A percentile compares a stretch with the other conserved stretches of the same genome.
Conservation (phyloP, 2,888 invertebrate species). For the Harpagoxenus sublaevis region DNA sequence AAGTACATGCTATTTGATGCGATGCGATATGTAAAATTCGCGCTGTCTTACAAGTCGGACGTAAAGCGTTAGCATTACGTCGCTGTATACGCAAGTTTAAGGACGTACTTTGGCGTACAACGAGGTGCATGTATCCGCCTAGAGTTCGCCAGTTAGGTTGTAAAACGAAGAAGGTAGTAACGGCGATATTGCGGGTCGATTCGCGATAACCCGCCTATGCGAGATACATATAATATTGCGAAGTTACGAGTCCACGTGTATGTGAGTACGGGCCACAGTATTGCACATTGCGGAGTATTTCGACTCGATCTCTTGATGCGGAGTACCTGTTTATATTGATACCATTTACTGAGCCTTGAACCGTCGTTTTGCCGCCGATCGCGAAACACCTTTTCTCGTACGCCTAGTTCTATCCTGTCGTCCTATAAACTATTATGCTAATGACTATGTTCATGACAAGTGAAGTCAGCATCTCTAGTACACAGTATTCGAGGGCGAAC, state of each 20-base stretch:
- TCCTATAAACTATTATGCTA: slow-evolving; percentile 75
- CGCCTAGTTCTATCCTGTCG: slow-evolving; percentile 49
- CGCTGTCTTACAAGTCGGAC: slow-evolving; percentile 5
- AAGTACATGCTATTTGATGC: background rate
- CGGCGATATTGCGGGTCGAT: slow-evolving; percentile 33
- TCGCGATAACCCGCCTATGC: slow-evolving; percentile 30
- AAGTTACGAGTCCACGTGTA: slow-evolving; percentile 35
- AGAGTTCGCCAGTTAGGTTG: slow-evolving; percentile 14
- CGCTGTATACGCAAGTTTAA: slow-evolving; percentile 37
- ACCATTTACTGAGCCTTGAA: slow-evolving; percentile 68
- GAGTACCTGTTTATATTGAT: slow-evolving; percentile 39
- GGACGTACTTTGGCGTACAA: slow-evolving; percentile 30
- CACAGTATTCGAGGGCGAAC: slow-evolving; percentile 53
- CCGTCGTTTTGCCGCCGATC: slow-evolving; percentile 51
- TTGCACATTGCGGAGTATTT: slow-evolving; percentile 19
- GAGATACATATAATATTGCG: slow-evolving; percentile 45
- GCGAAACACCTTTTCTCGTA: slow-evolving; percentile 65
- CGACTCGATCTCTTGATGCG: slow-evolving; percentile 19
- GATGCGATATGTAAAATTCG: slow-evolving; percentile 25
- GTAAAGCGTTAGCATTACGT: slow-evolving; percentile 43
- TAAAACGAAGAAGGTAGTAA: slow-evolving; percentile 39
- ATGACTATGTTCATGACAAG: slow-evolving; percentile 74
- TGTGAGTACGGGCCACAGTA: slow-evolving; percentile 21
- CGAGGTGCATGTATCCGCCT: slow-evolving; percentile 31
- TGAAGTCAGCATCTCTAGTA: slow-evolving; percentile 63